phyloP scores from a whole-genome alignment of 92 coral and sea anemone species.

The Pocillopora grandis region DNA sequence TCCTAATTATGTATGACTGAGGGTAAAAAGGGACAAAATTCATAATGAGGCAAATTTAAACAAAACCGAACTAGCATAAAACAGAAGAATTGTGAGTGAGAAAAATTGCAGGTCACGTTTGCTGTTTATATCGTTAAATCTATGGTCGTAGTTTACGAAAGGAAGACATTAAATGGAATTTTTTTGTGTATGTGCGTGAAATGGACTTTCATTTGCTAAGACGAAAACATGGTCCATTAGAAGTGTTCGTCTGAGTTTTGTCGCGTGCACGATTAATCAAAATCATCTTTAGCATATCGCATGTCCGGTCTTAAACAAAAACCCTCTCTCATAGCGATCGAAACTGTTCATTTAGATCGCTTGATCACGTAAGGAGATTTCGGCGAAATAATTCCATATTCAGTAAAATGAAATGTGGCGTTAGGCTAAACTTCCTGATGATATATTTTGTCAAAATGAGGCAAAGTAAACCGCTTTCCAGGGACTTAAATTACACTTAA shows the following conservation, averaged over 20 bases:
- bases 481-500: slow-evolving; percentile 25
- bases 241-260: background rate
- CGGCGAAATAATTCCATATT: background rate
- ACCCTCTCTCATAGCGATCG: background rate
- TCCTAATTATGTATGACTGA: slow-evolving; percentile 27
- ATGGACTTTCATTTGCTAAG: background rate
- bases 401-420: background rate
- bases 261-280: slow-evolving; percentile 24
- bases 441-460: background rate
- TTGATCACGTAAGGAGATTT: background rate
- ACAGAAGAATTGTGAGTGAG: background rate
- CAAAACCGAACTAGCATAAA: background rate
- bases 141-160: background rate
- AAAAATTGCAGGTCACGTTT: background rate
- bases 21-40: background rate
- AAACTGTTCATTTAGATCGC: slow-evolving; percentile 5
- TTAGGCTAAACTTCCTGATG: background rate
- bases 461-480: slow-evolving; percentile 11
- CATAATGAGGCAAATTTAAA: slow-evolving; percentile 12
- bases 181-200: background rate
- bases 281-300: background rate
- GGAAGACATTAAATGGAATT: background rate
- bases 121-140: background rate
- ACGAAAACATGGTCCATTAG: background rate
- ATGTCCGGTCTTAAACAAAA: slow-evolving; percentile 29